A percentile compares a stretch with the other conserved stretches of the same genome.
Conservation (phyloP, 2,797 vertebrate genomes). For the Myotis daubentonii region DNA sequence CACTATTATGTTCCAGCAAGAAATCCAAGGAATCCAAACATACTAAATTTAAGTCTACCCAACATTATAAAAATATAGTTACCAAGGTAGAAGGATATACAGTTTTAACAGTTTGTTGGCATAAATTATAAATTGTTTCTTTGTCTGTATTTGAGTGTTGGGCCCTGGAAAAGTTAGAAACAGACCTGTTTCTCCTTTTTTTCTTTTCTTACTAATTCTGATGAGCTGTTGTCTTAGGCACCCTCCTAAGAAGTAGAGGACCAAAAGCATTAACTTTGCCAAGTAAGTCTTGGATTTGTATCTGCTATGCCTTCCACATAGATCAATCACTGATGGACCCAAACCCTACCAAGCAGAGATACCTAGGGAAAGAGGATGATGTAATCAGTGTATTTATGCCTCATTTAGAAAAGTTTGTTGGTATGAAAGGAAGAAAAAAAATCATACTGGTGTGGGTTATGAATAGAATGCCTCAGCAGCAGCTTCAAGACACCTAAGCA, state of each 20-base stretch:
- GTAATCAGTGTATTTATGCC: not conserved
- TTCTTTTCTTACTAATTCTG: not conserved
- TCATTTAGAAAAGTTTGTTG: not conserved
- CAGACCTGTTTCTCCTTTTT: not conserved
- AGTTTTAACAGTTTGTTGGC: not conserved
- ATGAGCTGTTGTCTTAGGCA: not conserved
- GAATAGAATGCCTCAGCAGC: not conserved
- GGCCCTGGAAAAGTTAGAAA: not conserved
- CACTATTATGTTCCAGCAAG: not conserved
- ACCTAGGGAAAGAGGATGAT: not conserved
- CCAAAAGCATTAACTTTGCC: not conserved
- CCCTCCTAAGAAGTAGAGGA: not conserved
- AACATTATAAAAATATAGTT: not conserved
- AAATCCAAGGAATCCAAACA: not conserved
- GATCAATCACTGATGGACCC: not conserved
- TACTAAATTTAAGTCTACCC: not conserved
- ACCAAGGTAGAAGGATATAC: not conserved
- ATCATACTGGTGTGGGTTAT: not conserved
- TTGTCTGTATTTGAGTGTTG: not conserved
- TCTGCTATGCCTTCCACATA: not conserved
- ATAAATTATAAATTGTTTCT: not conserved
- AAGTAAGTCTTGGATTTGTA: not conserved
- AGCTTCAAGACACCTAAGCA: not conserved
- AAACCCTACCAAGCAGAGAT: not conserved
- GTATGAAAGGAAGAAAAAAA: not conserved